Base-by-base conservation (phyloP, 2,888 invertebrate genomes). In the Caenorhabditis afra region DNA sequence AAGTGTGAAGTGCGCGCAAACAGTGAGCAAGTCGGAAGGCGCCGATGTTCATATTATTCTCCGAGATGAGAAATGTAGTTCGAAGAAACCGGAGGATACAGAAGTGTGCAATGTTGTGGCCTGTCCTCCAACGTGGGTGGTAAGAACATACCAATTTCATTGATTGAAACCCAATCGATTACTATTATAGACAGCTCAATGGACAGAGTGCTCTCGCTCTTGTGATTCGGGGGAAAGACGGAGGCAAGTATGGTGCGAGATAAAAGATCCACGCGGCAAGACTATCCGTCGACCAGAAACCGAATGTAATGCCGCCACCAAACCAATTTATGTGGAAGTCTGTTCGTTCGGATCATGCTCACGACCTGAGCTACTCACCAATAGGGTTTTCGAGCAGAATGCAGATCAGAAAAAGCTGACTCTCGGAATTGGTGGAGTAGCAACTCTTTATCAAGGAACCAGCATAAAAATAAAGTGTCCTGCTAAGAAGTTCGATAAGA, bases 391-490 rank as follows among this genome's bases (percentile, higher is more conserved):
- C 77, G 82, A 82, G 49, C 96, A 96, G 89, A 94, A 94, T 82
- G 94, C 95, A 88, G 94, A 94, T 0, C 94, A 94, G 91, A 94
- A 94, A 81, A 88, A 89, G 50, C 65, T 90, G 58, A 90, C 89
- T 18, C 92, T 96, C 0, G 95, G 95, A 91, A 94, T 97, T 0
- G 96, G 96, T 0, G 96, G 96, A 0, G 94, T 94, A 0, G 97
- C 96, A 0, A 94, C 94, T 0, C 94, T 97, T 57, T 96, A 95
- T 92, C 94, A 94, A 87, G 96, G 81, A 55, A 95, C 96, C 0
- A 94, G 95, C 88, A 94, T 97, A 75, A 96, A 96, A 91, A 95
- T 97, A 85, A 95, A 96, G 90, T 97, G 97, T 90, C 96, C 96
- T 0, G 95, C 95, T 22, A 95, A 95, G 90, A 94, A 94, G 83